These are phyloP conservation scores for Stomorhina lunata DNA, from an alignment of 2,888 invertebrate genomes.

Conservation along the genomic window DNA sequence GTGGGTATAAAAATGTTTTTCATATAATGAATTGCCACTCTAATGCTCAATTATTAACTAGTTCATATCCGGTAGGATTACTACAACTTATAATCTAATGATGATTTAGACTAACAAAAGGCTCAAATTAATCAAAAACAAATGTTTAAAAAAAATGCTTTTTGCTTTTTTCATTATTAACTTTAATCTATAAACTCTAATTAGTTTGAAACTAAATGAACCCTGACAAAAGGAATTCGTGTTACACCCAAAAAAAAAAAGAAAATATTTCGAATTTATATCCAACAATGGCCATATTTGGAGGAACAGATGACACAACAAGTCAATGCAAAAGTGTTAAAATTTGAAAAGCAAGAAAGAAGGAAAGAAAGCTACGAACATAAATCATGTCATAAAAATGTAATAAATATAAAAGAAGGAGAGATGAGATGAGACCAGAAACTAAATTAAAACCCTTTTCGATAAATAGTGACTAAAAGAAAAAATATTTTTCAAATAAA, in stretches of 20 bases:
- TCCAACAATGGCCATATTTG: not conserved
- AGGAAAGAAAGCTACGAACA: slow-evolving; percentile 18
- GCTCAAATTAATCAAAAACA: slow-evolving; percentile 19
- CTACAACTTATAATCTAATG: not conserved
- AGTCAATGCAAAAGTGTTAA: slow-evolving; percentile 31
- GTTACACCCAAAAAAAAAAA: slow-evolving; percentile 15
- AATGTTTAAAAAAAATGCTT: slow-evolving; percentile 14
- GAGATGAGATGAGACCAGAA: not conserved
- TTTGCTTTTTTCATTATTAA: not conserved
- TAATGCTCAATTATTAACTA: not conserved
- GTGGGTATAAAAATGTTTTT: too few relatives aligned
- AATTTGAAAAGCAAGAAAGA: not conserved
- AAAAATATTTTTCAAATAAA: slow-evolving; percentile 34
- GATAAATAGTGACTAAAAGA: slow-evolving; percentile 46
- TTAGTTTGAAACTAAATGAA: slow-evolving; percentile 28
- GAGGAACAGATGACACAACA: slow-evolving; percentile 9
- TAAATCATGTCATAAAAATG: slow-evolving; percentile 57
- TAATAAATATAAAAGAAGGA: not conserved
- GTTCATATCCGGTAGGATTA: not conserved
- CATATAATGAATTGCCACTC: not conserved
- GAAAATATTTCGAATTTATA: not conserved
- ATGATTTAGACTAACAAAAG: not conserved
- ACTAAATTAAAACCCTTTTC: slow-evolving; percentile 62
- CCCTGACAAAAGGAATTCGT: slow-evolving; percentile 2
- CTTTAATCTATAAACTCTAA: slow-evolving; percentile 15